phyloP scores from a whole-genome alignment of 2,888 invertebrate species.

The Phymatocera aterrima region DNA sequence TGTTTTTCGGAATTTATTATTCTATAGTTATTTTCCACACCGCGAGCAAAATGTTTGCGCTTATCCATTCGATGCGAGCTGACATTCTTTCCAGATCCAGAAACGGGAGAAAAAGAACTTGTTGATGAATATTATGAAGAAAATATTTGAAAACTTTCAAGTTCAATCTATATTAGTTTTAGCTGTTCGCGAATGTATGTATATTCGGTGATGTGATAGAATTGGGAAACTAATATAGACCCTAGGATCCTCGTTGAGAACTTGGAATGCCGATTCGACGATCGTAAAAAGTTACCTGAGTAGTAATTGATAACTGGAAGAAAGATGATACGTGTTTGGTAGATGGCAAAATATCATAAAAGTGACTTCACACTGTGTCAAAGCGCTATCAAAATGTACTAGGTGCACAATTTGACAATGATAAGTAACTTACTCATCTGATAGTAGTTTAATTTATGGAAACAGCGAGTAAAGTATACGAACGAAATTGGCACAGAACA shows the following conservation, averaged over 20 bases:
- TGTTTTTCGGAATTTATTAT: conserved; percentile 15
- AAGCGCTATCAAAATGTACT: background rate
- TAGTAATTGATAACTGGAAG: background rate
- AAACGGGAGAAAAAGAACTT: too few relatives aligned
- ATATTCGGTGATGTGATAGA: too few relatives aligned
- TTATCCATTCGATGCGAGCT: background rate
- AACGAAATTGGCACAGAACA: too few relatives aligned
- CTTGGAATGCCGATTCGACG: background rate
- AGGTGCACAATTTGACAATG: background rate
- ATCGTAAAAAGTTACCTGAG: background rate
- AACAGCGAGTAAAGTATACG: too few relatives aligned
- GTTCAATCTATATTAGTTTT: background rate
- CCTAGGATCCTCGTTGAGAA: too few relatives aligned
- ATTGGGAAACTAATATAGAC: too few relatives aligned
- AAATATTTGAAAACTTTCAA: background rate
- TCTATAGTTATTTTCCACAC: background rate
- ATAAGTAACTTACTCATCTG: background rate
- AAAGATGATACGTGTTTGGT: background rate
- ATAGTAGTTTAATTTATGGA: background rate
- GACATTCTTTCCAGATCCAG: background rate
- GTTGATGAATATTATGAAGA: background rate
- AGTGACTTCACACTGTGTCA: background rate
- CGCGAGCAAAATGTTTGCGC: conserved; percentile 2
- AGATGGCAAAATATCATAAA: conserved; percentile 6
- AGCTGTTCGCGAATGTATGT: too few relatives aligned